Base-by-base conservation (phyloP, 1,140 invertebrate genomes). In the Cataglyphis hispanica region DNA sequence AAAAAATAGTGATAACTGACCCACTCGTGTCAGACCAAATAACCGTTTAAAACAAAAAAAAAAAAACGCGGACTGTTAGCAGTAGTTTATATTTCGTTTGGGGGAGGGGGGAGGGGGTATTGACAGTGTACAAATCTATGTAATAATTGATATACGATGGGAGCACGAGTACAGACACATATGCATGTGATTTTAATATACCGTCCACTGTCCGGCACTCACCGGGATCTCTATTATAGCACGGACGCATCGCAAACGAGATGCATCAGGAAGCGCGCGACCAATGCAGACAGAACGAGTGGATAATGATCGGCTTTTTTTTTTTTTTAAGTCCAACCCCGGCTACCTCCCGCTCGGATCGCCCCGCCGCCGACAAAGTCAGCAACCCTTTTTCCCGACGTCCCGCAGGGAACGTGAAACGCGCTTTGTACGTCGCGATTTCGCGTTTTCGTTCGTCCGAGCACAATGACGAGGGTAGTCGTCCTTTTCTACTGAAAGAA, bases 251-350 rank as follows among this genome's bases (percentile, higher is more conserved):
- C 76, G 81, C 86, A 83, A 90, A 87, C 89, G 88, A 85, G 88
- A 89, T 90, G 89, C 89, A 87, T 90, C 89, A 86, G 88, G 83
- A 89, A 90, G 78, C 89, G 78, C 89, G 72, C 88, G 89, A 90
- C 88, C 88, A 87, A 90, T 90, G 88, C 88, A 70, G 77, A 87
- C 46, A 19, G 46, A 85, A 31, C 88, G 86, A 87, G 83, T 87
- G 89, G 89, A 90, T 90, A 90, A 89, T 90, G 89, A 90, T 90
- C 89, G 88, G 86, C 77, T 90, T 86, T 87, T 90, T 90, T 90
- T 89, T 87, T 72, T 90, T 90, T 89, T 87, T 72, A 40, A 81
- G 53, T 67, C 63, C 78, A 66, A 75, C 74, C 80, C 75, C 83
- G 72, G 22, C 66, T 63, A 67, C 77, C 80, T 50, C 72, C 77